Base-by-base conservation (phyloP, 2,888 invertebrate species). In the Tanypteryx hageni region DNA sequence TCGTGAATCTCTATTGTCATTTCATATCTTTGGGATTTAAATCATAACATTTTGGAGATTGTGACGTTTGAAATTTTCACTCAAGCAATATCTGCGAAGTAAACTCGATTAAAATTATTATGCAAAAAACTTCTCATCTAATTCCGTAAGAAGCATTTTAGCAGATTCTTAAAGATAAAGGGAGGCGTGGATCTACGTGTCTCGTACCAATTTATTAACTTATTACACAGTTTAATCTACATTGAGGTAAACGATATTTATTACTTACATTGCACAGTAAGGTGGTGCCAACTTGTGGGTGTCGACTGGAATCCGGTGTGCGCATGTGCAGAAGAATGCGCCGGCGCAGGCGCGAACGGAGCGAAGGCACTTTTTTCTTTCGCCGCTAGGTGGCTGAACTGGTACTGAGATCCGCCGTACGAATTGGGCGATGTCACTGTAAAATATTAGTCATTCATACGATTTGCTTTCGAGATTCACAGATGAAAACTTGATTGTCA, bases 351-450 rank as follows among this genome's bases (percentile, higher is more conserved):
- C 95, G 96, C 95, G 95, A 96, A 96, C 94, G 96, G 96, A 94
- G 96, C 96, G 95, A 96, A 96, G 94, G 96, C 96, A 95, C 96
- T 96, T 94, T 95, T 95, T 94, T 95, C 92, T 92, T 92, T 92
- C 76, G 61, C 92, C 92, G 92, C 92, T 83, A 92, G 92, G 57
- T 92, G 92, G 86, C 92, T 84, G 57, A 92, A 86, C 92, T 92
- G 92, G 76, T 92, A 92, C 44, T 92, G 92, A 5, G 85, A 92
- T 56, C 92, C 85, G 86, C 92, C 84, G 56, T 85, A 86, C 18
- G 92, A 76, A 85, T 92, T 92, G 56, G 92, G 92, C 57, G 92
- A 92, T 56, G 84, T 68, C 58, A 92, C 92, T 92, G 68, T 10
- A 86, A 86, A 92, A 86, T 56, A 31, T 57, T 92, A 22, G 22